Percentiles rank a stretch among this genome's conserved stretches.
These are phyloP conservation scores for Diorhabda elongata DNA, from an alignment of 1,140 invertebrate genomes.

Conservation along the genomic window DNA sequence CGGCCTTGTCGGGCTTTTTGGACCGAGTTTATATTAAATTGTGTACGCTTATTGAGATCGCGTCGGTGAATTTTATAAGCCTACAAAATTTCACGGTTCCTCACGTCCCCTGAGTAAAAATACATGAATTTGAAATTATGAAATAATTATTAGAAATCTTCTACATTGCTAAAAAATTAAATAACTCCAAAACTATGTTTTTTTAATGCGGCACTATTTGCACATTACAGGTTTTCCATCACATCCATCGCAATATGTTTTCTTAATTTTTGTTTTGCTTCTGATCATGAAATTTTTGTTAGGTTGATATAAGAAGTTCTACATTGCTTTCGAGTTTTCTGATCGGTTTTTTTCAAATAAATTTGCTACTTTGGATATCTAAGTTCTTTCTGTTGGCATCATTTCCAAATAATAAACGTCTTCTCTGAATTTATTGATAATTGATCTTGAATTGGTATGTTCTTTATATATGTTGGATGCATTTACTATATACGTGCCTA, in stretches of 20 bases:
- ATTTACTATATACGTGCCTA: background rate
- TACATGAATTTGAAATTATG: slow-evolving; percentile 8
- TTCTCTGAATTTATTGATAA: slow-evolving; percentile 6
- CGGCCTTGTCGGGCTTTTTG: slow-evolving; percentile 3
- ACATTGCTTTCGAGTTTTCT: background rate
- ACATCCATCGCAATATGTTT: slow-evolving; percentile 5
- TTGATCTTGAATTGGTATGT: background rate
- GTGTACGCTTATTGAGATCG: slow-evolving; percentile 9
- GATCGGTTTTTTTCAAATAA: background rate
- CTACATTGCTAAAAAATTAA: slow-evolving; percentile 4
- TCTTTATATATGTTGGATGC: background rate
- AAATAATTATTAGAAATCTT: background rate
- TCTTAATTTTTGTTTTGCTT: background rate
- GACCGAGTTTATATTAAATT: slow-evolving; percentile 8
- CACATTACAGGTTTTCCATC: slow-evolving; percentile 7
- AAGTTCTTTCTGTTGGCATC: background rate
- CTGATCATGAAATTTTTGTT: slow-evolving; percentile 2
- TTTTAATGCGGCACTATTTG: slow-evolving; percentile 5
- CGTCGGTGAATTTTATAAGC: background rate
- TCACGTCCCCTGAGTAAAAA: slow-evolving; percentile 3
- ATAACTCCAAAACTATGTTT: slow-evolving; percentile 2
- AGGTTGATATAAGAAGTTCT: slow-evolving; percentile 3
- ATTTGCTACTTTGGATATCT: slow-evolving; percentile 1
- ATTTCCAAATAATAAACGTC: slow-evolving; percentile 5
- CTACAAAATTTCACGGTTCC: background rate